phyloP scores from a whole-genome alignment of 2,797 vertebrate genomes.

The Sebastiscus albofasciatus region DNA sequence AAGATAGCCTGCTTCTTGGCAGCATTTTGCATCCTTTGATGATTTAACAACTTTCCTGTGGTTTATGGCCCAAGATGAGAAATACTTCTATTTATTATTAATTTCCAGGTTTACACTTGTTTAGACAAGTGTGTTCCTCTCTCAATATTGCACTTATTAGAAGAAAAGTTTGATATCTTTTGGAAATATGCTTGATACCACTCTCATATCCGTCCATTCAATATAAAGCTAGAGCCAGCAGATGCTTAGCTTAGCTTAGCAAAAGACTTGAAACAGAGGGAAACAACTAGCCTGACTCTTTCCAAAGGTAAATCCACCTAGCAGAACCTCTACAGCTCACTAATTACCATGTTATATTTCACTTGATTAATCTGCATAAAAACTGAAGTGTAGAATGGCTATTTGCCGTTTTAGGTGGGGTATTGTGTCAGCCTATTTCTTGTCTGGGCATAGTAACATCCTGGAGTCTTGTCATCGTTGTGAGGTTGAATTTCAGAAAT shows the following conservation, averaged over 20 bases:
- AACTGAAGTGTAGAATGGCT: not conserved
- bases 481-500: not conserved
- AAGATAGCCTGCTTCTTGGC: slow-evolving; percentile 72
- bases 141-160: not conserved
- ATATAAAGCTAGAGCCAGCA: not conserved
- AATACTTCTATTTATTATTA: slow-evolving; percentile 39
- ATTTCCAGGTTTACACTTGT: slow-evolving; percentile 60
- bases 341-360: not conserved
- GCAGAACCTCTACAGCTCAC: not conserved
- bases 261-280: not conserved
- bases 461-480: not conserved
- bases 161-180: not conserved
- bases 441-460: not conserved
- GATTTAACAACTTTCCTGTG: slow-evolving; percentile 69
- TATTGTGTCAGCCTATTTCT: not conserved
- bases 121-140: slow-evolving; percentile 23
- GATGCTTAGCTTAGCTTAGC: not conserved
- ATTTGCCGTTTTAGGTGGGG: not conserved
- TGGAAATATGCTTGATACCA: not conserved
- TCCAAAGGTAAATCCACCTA: not conserved
- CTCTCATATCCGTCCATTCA: not conserved
- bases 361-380: not conserved
- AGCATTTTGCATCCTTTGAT: slow-evolving; percentile 65
- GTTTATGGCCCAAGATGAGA: slow-evolving; percentile 51
- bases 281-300: not conserved